A percentile compares a stretch with the other conserved stretches of the same genome.
Conservation (phyloP, 2,888 invertebrate genomes). For the Acronicta alni region DNA sequence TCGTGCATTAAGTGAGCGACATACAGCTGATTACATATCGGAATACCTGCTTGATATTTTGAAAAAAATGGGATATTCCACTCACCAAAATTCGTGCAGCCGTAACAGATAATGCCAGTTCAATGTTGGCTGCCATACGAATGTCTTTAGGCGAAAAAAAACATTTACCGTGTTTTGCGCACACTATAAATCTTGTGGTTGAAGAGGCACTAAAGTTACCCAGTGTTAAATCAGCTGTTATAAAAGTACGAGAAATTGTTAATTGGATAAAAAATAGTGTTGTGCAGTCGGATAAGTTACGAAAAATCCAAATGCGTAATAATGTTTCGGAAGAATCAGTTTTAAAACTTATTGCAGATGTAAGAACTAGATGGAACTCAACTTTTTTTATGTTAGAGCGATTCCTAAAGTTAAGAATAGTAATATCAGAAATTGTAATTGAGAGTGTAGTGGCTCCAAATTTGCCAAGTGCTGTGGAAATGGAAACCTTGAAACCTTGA, state of each 20-base stretch:
- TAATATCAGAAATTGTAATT: too few species aligned
- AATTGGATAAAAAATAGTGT: slow-evolving; percentile 51
- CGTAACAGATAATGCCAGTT: slow-evolving; percentile 46
- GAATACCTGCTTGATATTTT: slow-evolving; percentile 47
- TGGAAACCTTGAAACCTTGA: too few species aligned
- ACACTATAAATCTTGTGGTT: slow-evolving; percentile 45
- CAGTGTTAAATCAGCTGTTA: slow-evolving; percentile 44
- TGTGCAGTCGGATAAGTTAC: slow-evolving; percentile 48
- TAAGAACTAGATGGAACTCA: slow-evolving; percentile 51
- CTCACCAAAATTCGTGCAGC: slow-evolving; percentile 35
- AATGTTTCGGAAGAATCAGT: slow-evolving; percentile 43
- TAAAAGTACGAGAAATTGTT: slow-evolving; percentile 49
- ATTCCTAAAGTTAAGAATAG: too few species aligned
- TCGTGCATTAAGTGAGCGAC: slow-evolving; percentile 45
- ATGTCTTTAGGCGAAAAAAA: slow-evolving; percentile 54
- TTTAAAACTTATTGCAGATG: slow-evolving; percentile 51
- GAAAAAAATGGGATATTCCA: slow-evolving; percentile 51
- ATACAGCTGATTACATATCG: slow-evolving; percentile 41
- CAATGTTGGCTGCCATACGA: slow-evolving; percentile 51
- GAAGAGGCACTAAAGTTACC: slow-evolving; percentile 51
- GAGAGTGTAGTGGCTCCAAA: too few species aligned
- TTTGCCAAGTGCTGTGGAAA: too few species aligned
- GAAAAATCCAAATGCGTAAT: slow-evolving; percentile 51
- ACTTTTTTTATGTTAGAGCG: slow-evolving; percentile 53
- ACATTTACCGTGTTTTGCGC: slow-evolving; percentile 49